Base-by-base conservation (phyloP, 2,797 vertebrate species). In the Eremophila alpestris region DNA sequence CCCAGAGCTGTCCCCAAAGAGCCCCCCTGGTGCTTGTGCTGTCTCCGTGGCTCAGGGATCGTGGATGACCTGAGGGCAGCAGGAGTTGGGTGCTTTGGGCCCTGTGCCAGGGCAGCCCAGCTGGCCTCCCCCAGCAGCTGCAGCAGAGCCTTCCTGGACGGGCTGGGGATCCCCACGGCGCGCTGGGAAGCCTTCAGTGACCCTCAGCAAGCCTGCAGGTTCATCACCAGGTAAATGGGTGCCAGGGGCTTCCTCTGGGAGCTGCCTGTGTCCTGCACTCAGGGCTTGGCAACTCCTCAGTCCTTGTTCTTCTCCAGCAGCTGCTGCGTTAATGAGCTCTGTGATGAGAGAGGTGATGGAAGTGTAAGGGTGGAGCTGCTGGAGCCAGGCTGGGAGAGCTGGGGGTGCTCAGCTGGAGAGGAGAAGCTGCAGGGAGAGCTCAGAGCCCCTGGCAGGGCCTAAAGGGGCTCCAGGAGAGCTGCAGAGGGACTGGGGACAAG, bases 131-230 rank as follows among this genome's bases (percentile, higher is more conserved):
- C 98, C 82, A 98, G 98, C 96, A 98, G 97, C 83, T 98, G 98
- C n/a, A 97, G 98, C 81, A 99, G 98, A 96, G 98, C 98, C 82
- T 99, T 99, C 96, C 98, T 99, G 98, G 97, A 99, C 56, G 98
- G 98, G 0, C 98, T 99, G 60, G 95, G 97, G 49, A 98, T 99
- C 76, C 98, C 99, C 67, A 99, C 98, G 1, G 98, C 98, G 1
- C 98, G 98, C 26, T 99, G 98, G 97, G 97, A 97, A 94, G 98
- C 98, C 80, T 99, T 99, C 97, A 98, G 97, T 1, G 97, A 96
- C 94, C 93, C 98, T 0, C 93, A 98, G 90, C 97, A 98, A 36
- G 99, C 99, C 91, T 99, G 98, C 91, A 86, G 75, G 80, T 99
- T 98, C 97, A 43, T 43, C 41, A 43, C 41, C 41, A 43, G 41